Conservation (phyloP, 2,797 vertebrate species). For the Xiphorhynchus erythropygius region DNA sequence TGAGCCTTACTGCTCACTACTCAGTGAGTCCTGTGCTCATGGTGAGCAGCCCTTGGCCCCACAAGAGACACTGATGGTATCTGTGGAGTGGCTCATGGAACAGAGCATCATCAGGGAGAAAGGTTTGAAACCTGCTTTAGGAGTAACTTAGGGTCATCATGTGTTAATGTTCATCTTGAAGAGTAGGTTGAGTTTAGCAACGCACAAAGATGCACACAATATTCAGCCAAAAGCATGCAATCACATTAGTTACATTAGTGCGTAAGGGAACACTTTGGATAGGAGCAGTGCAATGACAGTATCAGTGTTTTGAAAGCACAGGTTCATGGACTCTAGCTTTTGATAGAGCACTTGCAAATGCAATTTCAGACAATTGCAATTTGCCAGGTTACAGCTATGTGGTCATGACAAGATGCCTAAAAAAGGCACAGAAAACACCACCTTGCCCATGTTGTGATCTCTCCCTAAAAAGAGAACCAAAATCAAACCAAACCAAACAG, state of each 20-base stretch:
- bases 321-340: not conserved
- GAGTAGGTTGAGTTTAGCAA: not conserved
- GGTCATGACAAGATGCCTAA: not conserved
- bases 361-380: accelerated
- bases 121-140: accelerated
- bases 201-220: not conserved
- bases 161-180: not conserved
- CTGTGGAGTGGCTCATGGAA: not conserved
- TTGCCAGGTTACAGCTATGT: accelerated
- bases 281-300: not conserved
- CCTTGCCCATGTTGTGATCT: accelerated
- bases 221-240: not conserved
- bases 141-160: not conserved
- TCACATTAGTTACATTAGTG: not conserved
- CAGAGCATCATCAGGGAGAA: accelerated
- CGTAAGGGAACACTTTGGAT: not conserved
- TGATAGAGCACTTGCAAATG: not conserved
- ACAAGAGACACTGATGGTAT: too few relatives aligned
- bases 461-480: not conserved
- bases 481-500: not conserved
- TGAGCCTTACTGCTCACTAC: not conserved
- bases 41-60: not conserved
- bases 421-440: not conserved
- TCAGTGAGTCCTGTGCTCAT: not conserved
- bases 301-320: not conserved